Evolutionary conservation across 2,888 invertebrate species (phyloP).

Genomic region (Amiota minor): DNA sequence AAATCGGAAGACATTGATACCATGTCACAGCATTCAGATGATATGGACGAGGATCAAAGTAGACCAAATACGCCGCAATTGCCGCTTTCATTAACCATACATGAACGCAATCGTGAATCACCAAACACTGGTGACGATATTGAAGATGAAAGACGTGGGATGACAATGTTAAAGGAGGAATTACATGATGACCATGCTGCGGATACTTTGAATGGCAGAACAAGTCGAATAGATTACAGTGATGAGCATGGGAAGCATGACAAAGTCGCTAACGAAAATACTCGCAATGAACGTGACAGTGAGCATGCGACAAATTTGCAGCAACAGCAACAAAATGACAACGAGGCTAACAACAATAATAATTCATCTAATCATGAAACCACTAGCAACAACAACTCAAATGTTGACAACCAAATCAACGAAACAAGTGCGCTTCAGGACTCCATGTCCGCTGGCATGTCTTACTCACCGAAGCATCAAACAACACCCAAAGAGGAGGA

Average conservation of each 20-base stretch:
- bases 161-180: constrained; percentile 28
- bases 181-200: not conserved
- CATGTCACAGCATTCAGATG: constrained; percentile 81
- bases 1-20: constrained; percentile 78
- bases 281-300: not conserved
- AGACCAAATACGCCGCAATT: constrained; percentile 81
- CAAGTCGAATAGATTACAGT: not conserved
- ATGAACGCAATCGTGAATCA: constrained; percentile 70
- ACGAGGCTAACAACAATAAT: constrained; percentile 50
- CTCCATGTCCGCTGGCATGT: constrained; percentile 42
- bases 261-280: not conserved
- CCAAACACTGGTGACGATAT: constrained; percentile 57
- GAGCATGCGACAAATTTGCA: constrained; percentile 29
- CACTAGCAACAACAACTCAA: constrained; percentile 28
- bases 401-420: constrained; percentile 42
- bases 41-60: constrained; percentile 78
- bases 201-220: constrained; percentile 34
- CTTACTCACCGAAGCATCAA: constrained; percentile 61
- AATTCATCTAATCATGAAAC: constrained; percentile 33
- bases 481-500: constrained; percentile 69
- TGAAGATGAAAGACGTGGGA: constrained; percentile 41
- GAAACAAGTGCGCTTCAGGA: constrained; percentile 55
- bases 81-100: constrained; percentile 82
- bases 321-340: constrained; percentile 43
- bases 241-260: constrained; percentile 29